Conservation (phyloP, 2,113 vertebrate genomes). For the Kryptolebias marmoratus region DNA sequence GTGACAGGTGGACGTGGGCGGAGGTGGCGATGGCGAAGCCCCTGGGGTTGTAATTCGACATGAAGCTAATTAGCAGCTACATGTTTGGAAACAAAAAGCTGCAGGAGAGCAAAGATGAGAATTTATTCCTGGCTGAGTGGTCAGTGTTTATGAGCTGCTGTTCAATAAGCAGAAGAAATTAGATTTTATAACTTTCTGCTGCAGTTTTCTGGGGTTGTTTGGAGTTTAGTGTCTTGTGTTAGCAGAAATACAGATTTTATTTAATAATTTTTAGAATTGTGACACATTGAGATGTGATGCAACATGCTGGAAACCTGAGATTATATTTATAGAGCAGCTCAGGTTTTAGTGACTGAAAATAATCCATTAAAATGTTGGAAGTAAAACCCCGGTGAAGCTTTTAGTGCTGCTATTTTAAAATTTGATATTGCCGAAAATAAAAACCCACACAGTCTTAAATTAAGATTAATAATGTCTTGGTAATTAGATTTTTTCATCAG, state of each 20-base stretch:
- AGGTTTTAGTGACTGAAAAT: too few species aligned
- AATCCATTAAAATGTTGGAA: too few species aligned
- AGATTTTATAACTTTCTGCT: not conserved
- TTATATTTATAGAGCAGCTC: not conserved
- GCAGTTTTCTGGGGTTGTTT: not conserved
- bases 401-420: too few species aligned
- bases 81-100: conserved; percentile 3
- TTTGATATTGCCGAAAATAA: too few species aligned
- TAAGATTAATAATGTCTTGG: too few species aligned
- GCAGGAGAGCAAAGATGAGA: not conserved
- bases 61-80: conserved; percentile 40
- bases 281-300: not conserved
- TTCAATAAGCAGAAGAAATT: not conserved
- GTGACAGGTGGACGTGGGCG: conserved; percentile 15
- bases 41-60: not conserved
- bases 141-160: too few species aligned
- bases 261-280: not conserved
- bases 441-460: too few species aligned
- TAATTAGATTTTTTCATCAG: not conserved
- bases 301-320: not conserved
- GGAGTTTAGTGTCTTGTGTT: not conserved
- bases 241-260: not conserved
- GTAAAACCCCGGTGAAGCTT: too few species aligned
- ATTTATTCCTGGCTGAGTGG: not conserved
- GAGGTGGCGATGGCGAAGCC: conserved; percentile 6